Evolutionary conservation across 2,888 invertebrate genomes (phyloP), one percentile per base, ranked within the genome.

Genomic region (Leucozona laternaria): DNA sequence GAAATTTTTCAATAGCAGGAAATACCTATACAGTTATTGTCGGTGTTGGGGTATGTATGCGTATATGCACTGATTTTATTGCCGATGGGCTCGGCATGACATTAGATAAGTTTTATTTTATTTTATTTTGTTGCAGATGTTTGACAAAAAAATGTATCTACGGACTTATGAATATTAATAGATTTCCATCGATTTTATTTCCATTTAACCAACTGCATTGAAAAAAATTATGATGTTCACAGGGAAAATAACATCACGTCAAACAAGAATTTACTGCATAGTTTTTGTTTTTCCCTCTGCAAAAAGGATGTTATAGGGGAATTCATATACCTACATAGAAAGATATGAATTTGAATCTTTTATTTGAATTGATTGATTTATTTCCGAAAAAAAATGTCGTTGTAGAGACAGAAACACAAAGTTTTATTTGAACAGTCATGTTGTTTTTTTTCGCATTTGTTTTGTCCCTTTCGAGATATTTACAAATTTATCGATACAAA

Each of bases 1-100:
- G 76, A 64, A 64, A 62, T 62, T 57, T 66, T 64, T 81, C 55
- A 81, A 77, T 81, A 57, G 55, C 43, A 57, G 79, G 66, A 31
- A 43, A 66, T 34, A 31, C 31, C 31, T 31, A 22, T 15, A 37
- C 17, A 17, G 25, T 22, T 22, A 28, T 48, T 4, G 25, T 0
- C 15, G 8, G 8, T 31, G 1, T 2, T 8, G 5, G 11, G 5
- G 3, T 11, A 7, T 17, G 20, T 53, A 25, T 34, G 28, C 15
- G 11, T 20, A 6, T 50, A 6, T 50, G 25, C 17, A 40, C 28
- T 53, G 78, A 60, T 70, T 64, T 71, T 79, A 72, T 57, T 62
- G 57, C 48, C 11, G 43, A 45, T 48, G n/a, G 22, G 45, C 57
- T 72, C 64, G 31, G n/a, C 37, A 62, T 62, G 62, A 17, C 60